Base-by-base conservation (phyloP, 1,140 invertebrate species). In the Sinella curviseta region DNA sequence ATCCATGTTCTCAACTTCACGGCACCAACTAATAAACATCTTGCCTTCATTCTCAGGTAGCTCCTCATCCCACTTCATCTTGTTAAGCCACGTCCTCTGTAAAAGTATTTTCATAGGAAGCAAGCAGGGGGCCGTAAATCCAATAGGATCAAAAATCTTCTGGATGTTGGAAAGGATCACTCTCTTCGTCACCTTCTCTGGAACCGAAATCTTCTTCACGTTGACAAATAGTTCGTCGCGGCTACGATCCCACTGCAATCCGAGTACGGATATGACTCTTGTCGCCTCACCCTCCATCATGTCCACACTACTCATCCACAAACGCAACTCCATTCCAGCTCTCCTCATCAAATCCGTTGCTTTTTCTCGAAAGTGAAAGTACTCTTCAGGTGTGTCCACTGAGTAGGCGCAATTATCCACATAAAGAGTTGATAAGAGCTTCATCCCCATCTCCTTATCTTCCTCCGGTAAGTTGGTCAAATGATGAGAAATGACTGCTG, bases 31-130 rank as follows among this genome's bases (percentile, higher is more conserved):
- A 3, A 60, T 3, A 60, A 60, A 60, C 3, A 24, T 26, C 3
- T 24, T 8, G 8, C 14, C 4, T 3, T 60, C 55, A 4, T 12
- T 4, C 20, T 80, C 78, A 48, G 76, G 60, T 20, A 82, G 33
- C 34, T 79, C 80, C 1, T 67, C 77, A 30, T 81, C 80, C 82
- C 82, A 82, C 2, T n/a, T 33, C 36, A 82, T 1, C 14, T 81
- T 77, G 26, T 36, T 0, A 14, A 74, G 1, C 70, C 80, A 81
- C 0, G 77, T 36, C 28, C 80, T 17, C 74, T 80, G 77, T 28
- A 82, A 33, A 8, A 81, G 39, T 4, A 82, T 12, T 36, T 81
- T 82, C 30, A 75, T 77, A 1, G 74, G 30, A 1, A 82, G 35
- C 3, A 60, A 17, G 0, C 54, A 26, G 39, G 79, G 77, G 70